These are phyloP conservation scores for Perca fluviatilis DNA, from an alignment of 2,113 vertebrate species.

Conservation along the genomic window DNA sequence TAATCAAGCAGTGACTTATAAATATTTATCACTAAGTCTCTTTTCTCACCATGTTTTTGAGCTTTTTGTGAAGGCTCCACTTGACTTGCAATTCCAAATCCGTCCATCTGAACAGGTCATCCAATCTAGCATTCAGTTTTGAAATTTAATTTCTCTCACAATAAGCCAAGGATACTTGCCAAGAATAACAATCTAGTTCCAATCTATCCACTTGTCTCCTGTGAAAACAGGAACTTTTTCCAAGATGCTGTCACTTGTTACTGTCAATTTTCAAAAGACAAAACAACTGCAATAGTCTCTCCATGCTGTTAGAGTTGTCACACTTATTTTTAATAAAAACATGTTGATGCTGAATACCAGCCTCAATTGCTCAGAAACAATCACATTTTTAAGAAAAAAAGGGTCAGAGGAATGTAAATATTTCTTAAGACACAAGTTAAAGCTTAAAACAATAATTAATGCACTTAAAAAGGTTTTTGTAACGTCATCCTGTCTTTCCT, in stretches of 20 bases:
- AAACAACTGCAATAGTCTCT: slow-evolving; percentile 36
- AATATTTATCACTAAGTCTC: slow-evolving; percentile 12
- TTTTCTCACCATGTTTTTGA: slow-evolving; percentile 32
- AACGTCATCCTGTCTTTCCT: slow-evolving; percentile 17
- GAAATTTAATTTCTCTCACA: slow-evolving; percentile 8
- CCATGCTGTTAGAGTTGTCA: slow-evolving; percentile 27
- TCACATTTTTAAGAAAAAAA: neutral
- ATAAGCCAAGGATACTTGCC: slow-evolving; percentile 22
- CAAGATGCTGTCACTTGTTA: slow-evolving; percentile 52
- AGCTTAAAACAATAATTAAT: slow-evolving; percentile 15
- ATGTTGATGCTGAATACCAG: neutral
- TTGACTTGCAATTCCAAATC: slow-evolving; percentile 7
- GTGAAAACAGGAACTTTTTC: slow-evolving; percentile 37
- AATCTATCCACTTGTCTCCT: slow-evolving; percentile 14
- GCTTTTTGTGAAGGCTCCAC: slow-evolving; percentile 24
- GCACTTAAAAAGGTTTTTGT: slow-evolving; percentile 5
- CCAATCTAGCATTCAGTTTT: neutral
- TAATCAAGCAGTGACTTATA: neutral
- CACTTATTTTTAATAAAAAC: slow-evolving; percentile 23
- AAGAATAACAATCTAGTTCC: slow-evolving; percentile 39
- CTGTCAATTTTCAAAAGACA: slow-evolving; percentile 48
- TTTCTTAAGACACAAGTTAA: neutral
- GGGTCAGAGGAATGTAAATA: neutral
- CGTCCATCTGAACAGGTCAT: slow-evolving; percentile 36
- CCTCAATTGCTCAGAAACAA: neutral